Conservation (phyloP, 2,113 vertebrate genomes). For the Psilopsiagon aymara region DNA sequence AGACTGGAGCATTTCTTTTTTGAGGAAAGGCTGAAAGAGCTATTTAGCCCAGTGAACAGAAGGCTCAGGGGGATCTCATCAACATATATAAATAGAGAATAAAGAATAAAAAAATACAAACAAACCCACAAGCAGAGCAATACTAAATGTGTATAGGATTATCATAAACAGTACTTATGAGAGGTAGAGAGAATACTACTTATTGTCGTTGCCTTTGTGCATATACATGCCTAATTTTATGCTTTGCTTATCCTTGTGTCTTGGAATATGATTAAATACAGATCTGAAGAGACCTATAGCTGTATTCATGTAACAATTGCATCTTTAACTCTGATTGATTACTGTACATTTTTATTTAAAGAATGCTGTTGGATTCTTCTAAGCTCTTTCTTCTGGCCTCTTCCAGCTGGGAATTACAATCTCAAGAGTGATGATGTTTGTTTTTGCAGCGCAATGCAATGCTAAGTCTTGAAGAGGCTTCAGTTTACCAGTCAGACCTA, state of each 20-base stretch:
- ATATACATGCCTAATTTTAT: not conserved
- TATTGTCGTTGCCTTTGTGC: not conserved
- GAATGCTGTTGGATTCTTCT: not conserved
- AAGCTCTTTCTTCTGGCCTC: not conserved
- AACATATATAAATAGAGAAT: not conserved
- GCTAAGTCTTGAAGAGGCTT: not conserved
- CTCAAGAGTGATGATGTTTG: not conserved
- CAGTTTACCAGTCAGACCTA: not conserved
- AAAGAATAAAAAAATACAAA: not conserved
- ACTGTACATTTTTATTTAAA: not conserved
- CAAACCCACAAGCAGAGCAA: not conserved
- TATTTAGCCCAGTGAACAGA: not conserved
- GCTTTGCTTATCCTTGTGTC: not conserved
- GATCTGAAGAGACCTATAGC: not conserved
- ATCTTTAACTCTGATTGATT: not conserved
- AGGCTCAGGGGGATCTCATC: not conserved
- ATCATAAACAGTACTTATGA: not conserved
- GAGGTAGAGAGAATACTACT: not conserved
- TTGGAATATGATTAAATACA: not conserved
- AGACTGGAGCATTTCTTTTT: not conserved
- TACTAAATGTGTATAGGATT: not conserved
- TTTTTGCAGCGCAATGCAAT: not conserved
- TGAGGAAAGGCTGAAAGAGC: not conserved
- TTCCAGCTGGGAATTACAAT: not conserved
- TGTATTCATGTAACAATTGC: not conserved